Evolutionary conservation across 2,888 invertebrate genomes (phyloP).

Genomic region (Stenodera caucasica): DNA sequence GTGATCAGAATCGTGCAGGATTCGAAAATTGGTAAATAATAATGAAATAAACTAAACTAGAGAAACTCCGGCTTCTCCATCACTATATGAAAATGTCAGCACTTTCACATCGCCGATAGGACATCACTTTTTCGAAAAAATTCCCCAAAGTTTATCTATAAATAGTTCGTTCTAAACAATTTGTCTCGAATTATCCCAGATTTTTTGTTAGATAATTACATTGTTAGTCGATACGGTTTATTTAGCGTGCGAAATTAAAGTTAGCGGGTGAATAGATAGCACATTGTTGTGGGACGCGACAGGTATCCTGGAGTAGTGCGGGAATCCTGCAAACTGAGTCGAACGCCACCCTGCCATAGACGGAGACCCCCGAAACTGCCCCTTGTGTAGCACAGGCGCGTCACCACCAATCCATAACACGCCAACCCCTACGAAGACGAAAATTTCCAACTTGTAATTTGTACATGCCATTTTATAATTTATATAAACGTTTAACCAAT

Average conservation of each 20-base stretch:
- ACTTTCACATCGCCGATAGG: slow-evolving; percentile 34
- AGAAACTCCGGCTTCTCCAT: slow-evolving; percentile 26
- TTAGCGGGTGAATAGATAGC: slow-evolving; percentile 29
- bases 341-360: slow-evolving; percentile 41
- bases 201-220: slow-evolving; percentile 16
- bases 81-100: slow-evolving; percentile 28
- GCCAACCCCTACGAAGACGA: slow-evolving; percentile 23
- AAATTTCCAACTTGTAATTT: slow-evolving; percentile 36
- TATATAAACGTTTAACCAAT: slow-evolving; percentile 27
- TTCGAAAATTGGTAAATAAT: neutral
- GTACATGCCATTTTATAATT: slow-evolving; percentile 34
- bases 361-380: slow-evolving; percentile 40
- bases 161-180: no score
- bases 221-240: neutral
- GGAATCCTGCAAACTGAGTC: slow-evolving; percentile 42
- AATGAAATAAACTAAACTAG: slow-evolving; percentile 25
- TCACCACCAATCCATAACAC: slow-evolving; percentile 38
- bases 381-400: slow-evolving; percentile 38
- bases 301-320: slow-evolving; percentile 32
- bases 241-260: slow-evolving; percentile 13
- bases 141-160: slow-evolving; percentile 9
- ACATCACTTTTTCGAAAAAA: slow-evolving; percentile 18
- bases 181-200: neutral
- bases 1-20: neutral
- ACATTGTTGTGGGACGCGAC: slow-evolving; percentile 31